Percentiles rank a stretch among this genome's conserved stretches.
Conservation (phyloP, 2,888 invertebrate species). For the Halocaridina rubra region DNA sequence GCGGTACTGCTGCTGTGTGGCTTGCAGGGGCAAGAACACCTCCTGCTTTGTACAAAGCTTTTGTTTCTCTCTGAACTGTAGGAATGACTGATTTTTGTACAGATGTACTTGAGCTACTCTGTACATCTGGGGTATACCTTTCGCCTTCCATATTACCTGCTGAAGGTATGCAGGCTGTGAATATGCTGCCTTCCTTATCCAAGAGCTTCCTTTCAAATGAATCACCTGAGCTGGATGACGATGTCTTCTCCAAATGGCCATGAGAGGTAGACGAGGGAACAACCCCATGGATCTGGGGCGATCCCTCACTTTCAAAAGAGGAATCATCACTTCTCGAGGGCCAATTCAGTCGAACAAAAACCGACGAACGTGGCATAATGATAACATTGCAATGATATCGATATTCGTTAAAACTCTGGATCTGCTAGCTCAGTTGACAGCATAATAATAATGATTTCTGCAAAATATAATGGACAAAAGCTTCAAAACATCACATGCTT, state of each 20-base stretch:
- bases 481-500: too few relatives aligned
- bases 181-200: neutral
- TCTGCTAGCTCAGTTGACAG: too few relatives aligned
- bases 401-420: too few relatives aligned
- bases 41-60: neutral
- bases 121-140: neutral
- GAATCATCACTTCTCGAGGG: constrained; percentile 18
- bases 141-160: neutral
- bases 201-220: neutral
- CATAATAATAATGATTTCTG: too few relatives aligned
- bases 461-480: too few relatives aligned
- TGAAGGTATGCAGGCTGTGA: neutral
- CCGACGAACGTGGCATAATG: constrained; percentile 56
- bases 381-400: neutral
- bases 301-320: neutral
- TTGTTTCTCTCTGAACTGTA: neutral
- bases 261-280: neutral
- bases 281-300: neutral
- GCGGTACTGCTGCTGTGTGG: neutral
- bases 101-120: neutral
- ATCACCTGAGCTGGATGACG: neutral
- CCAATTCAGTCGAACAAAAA: constrained; percentile 54
- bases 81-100: neutral
- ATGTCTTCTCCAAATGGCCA: neutral
- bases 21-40: neutral